phyloP scores from a whole-genome alignment of 2,797 vertebrate species.

The Huso huso region DNA sequence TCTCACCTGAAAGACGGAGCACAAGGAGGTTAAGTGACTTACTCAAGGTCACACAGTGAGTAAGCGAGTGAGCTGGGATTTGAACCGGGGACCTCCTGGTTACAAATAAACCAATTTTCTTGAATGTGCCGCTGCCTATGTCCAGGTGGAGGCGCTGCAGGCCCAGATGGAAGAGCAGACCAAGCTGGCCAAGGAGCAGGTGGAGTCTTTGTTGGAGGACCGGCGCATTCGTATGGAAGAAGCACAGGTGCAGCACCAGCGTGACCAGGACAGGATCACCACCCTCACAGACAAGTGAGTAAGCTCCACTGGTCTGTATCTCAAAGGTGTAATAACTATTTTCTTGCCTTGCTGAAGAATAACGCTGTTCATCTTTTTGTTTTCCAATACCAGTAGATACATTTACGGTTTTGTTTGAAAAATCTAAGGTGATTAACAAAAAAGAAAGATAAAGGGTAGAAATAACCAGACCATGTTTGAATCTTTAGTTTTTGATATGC shows the following conservation, averaged over 20 bases:
- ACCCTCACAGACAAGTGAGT: constrained; percentile 74
- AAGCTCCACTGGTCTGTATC: too few species aligned
- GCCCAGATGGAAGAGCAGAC: constrained; percentile 90
- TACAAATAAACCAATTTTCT: too few species aligned
- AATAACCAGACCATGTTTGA: not conserved
- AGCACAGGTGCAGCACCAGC: constrained; percentile 65
- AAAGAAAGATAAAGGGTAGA: constrained; percentile 11
- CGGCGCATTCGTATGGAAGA: constrained; percentile 75
- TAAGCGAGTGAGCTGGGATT: too few species aligned
- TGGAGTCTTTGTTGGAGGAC: constrained; percentile 80
- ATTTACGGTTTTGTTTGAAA: not conserved
- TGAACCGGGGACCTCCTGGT: too few species aligned
- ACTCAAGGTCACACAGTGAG: too few species aligned
- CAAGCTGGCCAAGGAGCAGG: constrained; percentile 76
- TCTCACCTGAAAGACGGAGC: too few species aligned
- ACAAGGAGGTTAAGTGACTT: too few species aligned
- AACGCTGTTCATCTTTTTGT: not conserved
- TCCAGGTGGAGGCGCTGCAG: constrained; percentile 87
- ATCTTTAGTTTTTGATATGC: too few species aligned
- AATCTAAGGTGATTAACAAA: not conserved
- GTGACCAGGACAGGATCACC: constrained; percentile 71
- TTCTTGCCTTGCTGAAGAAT: not conserved
- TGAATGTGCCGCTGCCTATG: not conserved
- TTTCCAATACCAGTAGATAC: not conserved
- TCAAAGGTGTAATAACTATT: not conserved